A percentile compares a stretch with the other conserved stretches of the same genome.
Evolutionary conservation across 2,888 invertebrate species (phyloP).

Genomic region (Liodrosophila aerea): DNA sequence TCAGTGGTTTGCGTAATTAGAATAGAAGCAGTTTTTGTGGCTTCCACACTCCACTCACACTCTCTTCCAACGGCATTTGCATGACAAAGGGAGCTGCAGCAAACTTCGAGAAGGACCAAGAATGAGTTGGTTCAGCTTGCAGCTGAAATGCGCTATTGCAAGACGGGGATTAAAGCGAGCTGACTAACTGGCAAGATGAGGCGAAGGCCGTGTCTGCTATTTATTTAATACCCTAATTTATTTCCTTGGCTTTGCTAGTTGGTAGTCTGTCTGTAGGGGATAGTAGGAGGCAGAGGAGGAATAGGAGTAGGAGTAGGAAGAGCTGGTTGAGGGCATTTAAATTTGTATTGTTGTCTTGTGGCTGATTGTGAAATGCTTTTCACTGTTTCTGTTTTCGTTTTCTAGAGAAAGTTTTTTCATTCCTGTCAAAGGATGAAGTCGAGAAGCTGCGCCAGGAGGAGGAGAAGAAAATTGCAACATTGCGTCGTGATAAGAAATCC

Average conservation of each 20-base stretch:
- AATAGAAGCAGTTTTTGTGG: constrained; percentile 33
- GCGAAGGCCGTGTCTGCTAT: constrained; percentile 20
- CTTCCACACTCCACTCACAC: constrained; percentile 1
- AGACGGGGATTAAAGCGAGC: constrained; percentile 18
- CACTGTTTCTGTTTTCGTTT: constrained; percentile 4
- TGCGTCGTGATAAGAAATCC: constrained; percentile 82
- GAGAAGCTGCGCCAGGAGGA: constrained; percentile 97
- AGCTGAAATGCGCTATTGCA: constrained; percentile 17
- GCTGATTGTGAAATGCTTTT: constrained; percentile 18
- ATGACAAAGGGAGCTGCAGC: constrained; percentile 34
- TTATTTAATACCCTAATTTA: constrained; percentile 56
- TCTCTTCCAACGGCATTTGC: constrained; percentile 43
- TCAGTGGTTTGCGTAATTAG: constrained; percentile 62
- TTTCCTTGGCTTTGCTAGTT: constrained; percentile 29
- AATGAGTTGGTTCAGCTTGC: constrained; percentile 13
- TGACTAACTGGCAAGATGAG: background rate
- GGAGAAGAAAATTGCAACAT: constrained; percentile 91
- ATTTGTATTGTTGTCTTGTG: constrained; percentile 27
- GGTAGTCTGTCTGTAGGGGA: background rate
- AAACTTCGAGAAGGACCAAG: background rate
- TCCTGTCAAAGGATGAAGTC: constrained; percentile 95
- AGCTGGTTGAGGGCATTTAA: constrained; percentile 13
- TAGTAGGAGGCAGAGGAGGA: background rate
- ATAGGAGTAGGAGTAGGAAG: background rate
- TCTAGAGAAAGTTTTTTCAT: constrained; percentile 94